A percentile compares a stretch with the other conserved stretches of the same genome.
phyloP scores from a whole-genome alignment of 2,888 invertebrate species.

The Helobdella robusta region DNA sequence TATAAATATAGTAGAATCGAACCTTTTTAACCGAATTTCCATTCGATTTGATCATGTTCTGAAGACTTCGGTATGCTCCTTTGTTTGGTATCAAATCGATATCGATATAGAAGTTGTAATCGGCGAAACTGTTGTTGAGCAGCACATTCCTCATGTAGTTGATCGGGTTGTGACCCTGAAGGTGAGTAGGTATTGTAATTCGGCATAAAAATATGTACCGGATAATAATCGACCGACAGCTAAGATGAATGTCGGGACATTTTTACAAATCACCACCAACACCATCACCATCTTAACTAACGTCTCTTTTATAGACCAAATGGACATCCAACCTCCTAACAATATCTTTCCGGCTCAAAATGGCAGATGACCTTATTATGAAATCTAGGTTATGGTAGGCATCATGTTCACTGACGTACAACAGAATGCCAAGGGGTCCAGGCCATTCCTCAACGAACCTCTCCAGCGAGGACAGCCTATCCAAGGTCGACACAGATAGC shows the following conservation, averaged over 20 bases:
- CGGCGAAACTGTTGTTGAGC: constrained; percentile 23
- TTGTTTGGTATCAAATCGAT: constrained; percentile 31
- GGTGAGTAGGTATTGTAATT: neutral
- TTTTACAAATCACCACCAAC: neutral
- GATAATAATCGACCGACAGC: neutral
- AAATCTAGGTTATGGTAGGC: constrained; percentile 13
- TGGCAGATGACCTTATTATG: neutral
- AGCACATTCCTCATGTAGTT: constrained; percentile 33
- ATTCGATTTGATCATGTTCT: neutral
- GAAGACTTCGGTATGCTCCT: constrained; percentile 20
- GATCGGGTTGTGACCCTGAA: constrained; percentile 31
- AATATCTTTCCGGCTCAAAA: constrained; percentile 10
- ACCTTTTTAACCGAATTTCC: too few relatives aligned
- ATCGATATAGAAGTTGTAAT: constrained; percentile 29
- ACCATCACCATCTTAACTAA: constrained; percentile 6
- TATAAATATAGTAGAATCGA: too few relatives aligned
- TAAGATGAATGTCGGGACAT: neutral
- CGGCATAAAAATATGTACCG: neutral
- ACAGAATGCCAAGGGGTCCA: constrained; percentile 26
- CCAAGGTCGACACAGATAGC: constrained; percentile 17
- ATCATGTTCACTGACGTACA: constrained; percentile 28
- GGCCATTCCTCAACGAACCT: constrained; percentile 22
- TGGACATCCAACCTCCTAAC: constrained; percentile 24
- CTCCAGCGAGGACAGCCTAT: constrained; percentile 27
- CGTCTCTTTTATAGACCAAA: constrained; percentile 30